phyloP scores from a whole-genome alignment of 2,888 invertebrate genomes.

The Auanema sp. region DNA sequence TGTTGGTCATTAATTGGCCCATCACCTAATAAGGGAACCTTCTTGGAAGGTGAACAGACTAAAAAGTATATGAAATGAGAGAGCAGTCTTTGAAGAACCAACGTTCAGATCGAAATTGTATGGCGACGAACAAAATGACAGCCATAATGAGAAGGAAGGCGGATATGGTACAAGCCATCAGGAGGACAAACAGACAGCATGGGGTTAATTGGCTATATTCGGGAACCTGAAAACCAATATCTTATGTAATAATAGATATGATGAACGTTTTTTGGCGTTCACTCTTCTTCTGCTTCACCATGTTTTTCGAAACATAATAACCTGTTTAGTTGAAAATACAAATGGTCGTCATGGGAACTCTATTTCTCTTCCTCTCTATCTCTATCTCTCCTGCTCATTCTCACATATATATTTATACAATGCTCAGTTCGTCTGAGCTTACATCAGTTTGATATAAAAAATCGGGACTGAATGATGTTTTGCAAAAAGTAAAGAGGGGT shows the following conservation, averaged over 20 bases:
- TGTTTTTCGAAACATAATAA: no score
- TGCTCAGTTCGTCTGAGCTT: neutral
- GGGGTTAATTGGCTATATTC: conserved; percentile 12
- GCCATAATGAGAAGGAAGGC: conserved; percentile 33
- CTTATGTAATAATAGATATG: no score
- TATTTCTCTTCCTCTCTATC: no score
- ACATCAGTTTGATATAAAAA: neutral
- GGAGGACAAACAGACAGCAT: conserved; percentile 16
- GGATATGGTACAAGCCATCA: conserved; percentile 17
- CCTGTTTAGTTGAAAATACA: no score
- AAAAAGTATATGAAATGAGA: neutral
- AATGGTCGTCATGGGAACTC: no score
- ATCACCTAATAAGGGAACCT: conserved; percentile 9
- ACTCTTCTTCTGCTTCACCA: no score
- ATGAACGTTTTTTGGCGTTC: no score
- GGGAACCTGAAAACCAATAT: conserved; percentile 12
- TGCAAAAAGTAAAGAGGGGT: neutral
- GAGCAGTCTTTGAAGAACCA: neutral
- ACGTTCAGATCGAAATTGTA: conserved; percentile 36
- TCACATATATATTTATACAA: no score
- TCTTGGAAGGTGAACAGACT: conserved; percentile 5
- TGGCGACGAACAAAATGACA: conserved; percentile 34
- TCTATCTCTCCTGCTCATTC: no score
- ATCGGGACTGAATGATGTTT: neutral
- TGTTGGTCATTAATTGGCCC: conserved; percentile 19